Conservation (phyloP, 92 coral and sea anemone species). For the Actinostola sp. region DNA sequence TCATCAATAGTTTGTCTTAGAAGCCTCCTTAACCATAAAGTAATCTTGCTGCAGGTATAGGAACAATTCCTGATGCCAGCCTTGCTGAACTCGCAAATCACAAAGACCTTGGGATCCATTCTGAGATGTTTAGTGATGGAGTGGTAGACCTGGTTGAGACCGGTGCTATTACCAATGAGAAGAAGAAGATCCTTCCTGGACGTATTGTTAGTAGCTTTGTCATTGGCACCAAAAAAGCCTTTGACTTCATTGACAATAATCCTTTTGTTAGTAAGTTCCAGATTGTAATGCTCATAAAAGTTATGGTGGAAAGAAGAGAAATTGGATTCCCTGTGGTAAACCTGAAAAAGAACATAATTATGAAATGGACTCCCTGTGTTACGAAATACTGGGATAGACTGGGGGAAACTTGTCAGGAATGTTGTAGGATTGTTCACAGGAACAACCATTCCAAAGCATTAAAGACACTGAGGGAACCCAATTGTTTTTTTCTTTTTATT, state of each 20-base stretch:
- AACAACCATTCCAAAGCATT: no score
- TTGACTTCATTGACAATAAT: slow-evolving; percentile 88
- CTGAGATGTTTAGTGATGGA: slow-evolving; percentile 99
- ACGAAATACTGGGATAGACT: no score
- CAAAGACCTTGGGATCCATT: slow-evolving; percentile 90
- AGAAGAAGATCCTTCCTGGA: slow-evolving; percentile 83
- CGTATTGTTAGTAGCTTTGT: slow-evolving; percentile 91
- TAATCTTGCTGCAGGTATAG: slow-evolving; percentile 73
- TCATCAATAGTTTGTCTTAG: neutral
- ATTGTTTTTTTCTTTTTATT: no score
- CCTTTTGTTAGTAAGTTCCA: slow-evolving; percentile 88
- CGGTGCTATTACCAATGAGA: slow-evolving; percentile 91
- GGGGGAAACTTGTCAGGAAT: no score
- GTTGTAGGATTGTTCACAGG: no score
- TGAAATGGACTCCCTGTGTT: no score
- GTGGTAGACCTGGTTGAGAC: slow-evolving; percentile 80
- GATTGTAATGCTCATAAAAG: neutral
- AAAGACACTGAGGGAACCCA: no score
- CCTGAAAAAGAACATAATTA: no score
- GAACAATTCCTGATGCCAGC: slow-evolving; percentile 90
- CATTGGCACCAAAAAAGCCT: slow-evolving; percentile 86
- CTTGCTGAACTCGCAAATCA: slow-evolving; percentile 74
- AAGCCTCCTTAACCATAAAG: no score
- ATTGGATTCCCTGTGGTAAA: neutral
- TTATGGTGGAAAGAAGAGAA: neutral